Evolutionary conservation across 2,797 vertebrate species (phyloP).

Genomic region (Pseudochaenichthys georgianus): DNA sequence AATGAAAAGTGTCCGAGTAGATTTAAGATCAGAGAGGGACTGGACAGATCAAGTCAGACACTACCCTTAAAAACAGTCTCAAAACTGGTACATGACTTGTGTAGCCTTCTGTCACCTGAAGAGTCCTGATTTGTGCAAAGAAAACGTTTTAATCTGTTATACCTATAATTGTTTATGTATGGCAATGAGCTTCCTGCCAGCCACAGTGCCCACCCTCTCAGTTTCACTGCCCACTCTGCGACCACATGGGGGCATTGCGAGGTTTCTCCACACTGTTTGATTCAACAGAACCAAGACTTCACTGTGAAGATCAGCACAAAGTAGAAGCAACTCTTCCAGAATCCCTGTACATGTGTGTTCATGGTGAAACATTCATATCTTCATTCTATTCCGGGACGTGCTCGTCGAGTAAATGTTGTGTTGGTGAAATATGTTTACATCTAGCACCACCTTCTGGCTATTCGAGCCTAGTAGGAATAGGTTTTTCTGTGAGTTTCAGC

Average conservation of each 20-base stretch:
- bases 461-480: slow-evolving; percentile 5
- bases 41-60: slow-evolving; percentile 57
- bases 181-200: slow-evolving; percentile 84
- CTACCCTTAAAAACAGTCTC: slow-evolving; percentile 55
- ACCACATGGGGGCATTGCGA: slow-evolving; percentile 69
- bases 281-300: slow-evolving; percentile 64
- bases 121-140: slow-evolving; percentile 67
- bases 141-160: slow-evolving; percentile 75
- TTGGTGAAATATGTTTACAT: slow-evolving; percentile 49
- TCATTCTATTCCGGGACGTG: slow-evolving; percentile 54
- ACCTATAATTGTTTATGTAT: slow-evolving; percentile 65
- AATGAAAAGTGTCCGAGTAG: slow-evolving; percentile 41
- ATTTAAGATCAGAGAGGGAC: slow-evolving; percentile 56
- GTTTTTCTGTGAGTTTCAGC: slow-evolving; percentile 28
- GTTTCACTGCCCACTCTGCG: slow-evolving; percentile 80
- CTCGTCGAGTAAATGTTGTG: slow-evolving; percentile 52
- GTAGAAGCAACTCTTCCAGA: slow-evolving; percentile 64
- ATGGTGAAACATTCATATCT: slow-evolving; percentile 59
- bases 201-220: slow-evolving; percentile 79
- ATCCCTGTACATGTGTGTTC: slow-evolving; percentile 45
- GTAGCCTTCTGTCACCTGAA: slow-evolving; percentile 67
- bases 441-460: slow-evolving; percentile 49
- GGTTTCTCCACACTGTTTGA: slow-evolving; percentile 64
- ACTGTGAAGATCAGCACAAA: slow-evolving; percentile 79
- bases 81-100: slow-evolving; percentile 58